Conservation (phyloP, 2,797 vertebrate genomes). For the Myoxocephalus aenaeus region DNA sequence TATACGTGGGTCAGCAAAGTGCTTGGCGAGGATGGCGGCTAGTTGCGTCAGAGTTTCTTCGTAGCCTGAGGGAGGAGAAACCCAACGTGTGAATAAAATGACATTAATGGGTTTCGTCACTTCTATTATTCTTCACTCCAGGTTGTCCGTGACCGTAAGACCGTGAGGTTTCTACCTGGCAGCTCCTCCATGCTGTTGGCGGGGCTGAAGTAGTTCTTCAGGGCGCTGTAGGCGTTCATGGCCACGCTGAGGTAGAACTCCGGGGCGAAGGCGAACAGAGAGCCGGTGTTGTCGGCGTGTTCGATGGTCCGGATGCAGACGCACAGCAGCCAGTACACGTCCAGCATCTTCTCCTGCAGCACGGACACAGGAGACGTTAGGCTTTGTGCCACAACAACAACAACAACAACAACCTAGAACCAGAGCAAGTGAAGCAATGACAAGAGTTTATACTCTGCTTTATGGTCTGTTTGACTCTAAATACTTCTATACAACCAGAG, state of each 20-base stretch:
- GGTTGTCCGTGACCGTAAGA: too few species aligned
- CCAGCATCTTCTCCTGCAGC: constrained; percentile 95
- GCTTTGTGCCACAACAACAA: neutral
- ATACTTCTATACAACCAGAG: too few species aligned
- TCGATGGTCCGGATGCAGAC: constrained; percentile 94
- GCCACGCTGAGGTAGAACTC: constrained; percentile 99
- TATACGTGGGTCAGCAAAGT: constrained; percentile 95
- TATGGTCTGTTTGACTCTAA: too few species aligned
- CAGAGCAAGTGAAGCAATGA: too few species aligned
- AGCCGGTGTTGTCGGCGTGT: constrained; percentile 90
- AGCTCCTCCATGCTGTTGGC: constrained; percentile 96
- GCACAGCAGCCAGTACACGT: constrained; percentile 95
- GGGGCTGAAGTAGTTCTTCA: constrained; percentile 98
- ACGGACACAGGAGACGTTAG: neutral
- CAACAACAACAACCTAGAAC: neutral
- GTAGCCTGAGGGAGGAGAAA: constrained; percentile 82
- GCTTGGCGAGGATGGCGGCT: constrained; percentile 94
- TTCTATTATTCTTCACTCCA: neutral
- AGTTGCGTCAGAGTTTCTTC: constrained; percentile 94
- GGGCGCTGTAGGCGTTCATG: constrained; percentile 98
- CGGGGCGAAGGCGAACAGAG: constrained; percentile 93
- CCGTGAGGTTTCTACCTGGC: constrained; percentile 85
- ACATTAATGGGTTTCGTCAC: neutral
- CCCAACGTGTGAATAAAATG: neutral
- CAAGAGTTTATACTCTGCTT: neutral